Evolutionary conservation across 2,888 invertebrate species (phyloP), one percentile per base, ranked within the genome.

Genomic region (Athripsodes cinereus): DNA sequence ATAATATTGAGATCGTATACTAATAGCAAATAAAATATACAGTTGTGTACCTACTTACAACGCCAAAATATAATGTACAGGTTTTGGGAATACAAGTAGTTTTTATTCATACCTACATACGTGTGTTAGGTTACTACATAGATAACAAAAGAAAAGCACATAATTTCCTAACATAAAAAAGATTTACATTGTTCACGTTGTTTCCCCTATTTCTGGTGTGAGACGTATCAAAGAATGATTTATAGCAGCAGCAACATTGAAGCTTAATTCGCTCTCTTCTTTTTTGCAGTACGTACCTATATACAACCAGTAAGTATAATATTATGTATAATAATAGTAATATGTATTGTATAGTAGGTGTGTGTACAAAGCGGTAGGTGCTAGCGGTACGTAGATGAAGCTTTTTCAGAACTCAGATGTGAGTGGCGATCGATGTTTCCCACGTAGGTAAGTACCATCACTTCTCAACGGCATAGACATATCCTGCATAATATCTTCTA

Each of bases 351-450:
- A n/a, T n/a, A n/a, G n/a, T n/a, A n/a, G n/a, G n/a, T n/a, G n/a
- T n/a, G n/a, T 26, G 26, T 26, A 26, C 5, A n/a, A 3, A 26
- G 26, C 26, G 10, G 26, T 26, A 26, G 26, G 10, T 26, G 26
- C 26, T 26, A 26, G 26, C n/a, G n/a, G n/a, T n/a, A n/a, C n/a
- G n/a, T n/a, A n/a, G n/a, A 26, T 3, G 3, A 26, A 26, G 26
- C 26, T 6, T 26, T 26, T 26, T 26, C 26, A 26, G 26, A 26
- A 16, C 40, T 40, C 40, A 40, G 40, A 22, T 21, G 22, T 52
- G 35, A 52, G 22, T 21, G 46, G 44, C 56, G 46, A 50, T 22
- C 56, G 52, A 26, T 55, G 47, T 57, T 52, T 20, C 31, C 26
- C 52, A 46, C 52, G 56, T 40, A 40, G 16, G 40, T 40, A 40